phyloP scores from a whole-genome alignment of 2,797 vertebrate species.

The Pagetopsis macropterus region DNA sequence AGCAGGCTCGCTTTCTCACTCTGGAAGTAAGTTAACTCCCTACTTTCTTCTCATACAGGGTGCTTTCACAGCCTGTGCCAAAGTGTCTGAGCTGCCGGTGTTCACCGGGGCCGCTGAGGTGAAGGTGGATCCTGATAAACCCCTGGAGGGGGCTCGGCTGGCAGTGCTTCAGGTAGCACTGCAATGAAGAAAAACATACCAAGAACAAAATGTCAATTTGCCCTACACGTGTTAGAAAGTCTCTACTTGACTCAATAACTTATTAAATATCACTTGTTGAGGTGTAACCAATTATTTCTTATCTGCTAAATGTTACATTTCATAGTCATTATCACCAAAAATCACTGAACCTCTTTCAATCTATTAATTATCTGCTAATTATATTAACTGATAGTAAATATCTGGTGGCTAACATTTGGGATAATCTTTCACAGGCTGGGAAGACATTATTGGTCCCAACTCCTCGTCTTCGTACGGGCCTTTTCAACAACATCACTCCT shows the following conservation, averaged over 20 bases:
- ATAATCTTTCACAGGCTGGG: constrained; percentile 80
- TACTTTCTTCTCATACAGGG: constrained; percentile 79
- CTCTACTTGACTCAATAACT: neutral
- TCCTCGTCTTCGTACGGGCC: constrained; percentile 89
- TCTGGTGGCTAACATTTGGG: constrained; percentile 2
- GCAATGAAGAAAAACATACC: neutral
- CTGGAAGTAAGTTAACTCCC: constrained; percentile 88
- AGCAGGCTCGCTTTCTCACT: constrained; percentile 85
- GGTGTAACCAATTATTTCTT: neutral
- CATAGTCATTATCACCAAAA: neutral
- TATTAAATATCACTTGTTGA: neutral
- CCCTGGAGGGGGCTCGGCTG: constrained; percentile 90
- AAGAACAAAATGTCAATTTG: neutral
- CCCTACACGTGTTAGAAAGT: neutral
- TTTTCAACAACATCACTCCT: constrained; percentile 92
- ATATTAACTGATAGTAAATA: neutral
- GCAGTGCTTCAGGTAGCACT: constrained; percentile 89
- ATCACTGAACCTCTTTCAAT: neutral
- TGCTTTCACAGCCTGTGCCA: constrained; percentile 83
- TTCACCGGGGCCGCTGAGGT: constrained; percentile 86
- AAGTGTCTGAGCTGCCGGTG: constrained; percentile 80
- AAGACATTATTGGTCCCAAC: constrained; percentile 95
- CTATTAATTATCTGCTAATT: neutral
- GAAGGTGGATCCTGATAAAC: constrained; percentile 98
- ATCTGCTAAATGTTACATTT: neutral